Evolutionary conservation across 1,140 invertebrate species (phyloP), one percentile per base, ranked within the genome.

Genomic region (Zelostemma sp.): DNA sequence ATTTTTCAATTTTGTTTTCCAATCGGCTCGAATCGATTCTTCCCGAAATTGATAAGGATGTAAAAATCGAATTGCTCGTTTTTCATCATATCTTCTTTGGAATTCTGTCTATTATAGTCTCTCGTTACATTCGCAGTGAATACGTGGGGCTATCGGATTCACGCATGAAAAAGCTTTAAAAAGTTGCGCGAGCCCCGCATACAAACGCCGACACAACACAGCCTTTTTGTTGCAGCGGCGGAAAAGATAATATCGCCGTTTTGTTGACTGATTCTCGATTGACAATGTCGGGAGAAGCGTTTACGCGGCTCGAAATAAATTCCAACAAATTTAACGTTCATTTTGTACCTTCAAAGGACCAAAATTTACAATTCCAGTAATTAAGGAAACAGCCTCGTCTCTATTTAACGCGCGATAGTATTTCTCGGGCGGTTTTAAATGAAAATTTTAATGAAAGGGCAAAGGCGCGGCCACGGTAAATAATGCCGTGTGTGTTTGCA

Each of bases 151-250:
- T 68, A 74, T 74, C 68, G 38, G 61, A 49, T 68, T 72, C 55
- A 64, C 64, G 64, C 64, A 71, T 74, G 68, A 74, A 43, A 50
- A 59, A n/a, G 45, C 47, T 63, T 58, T 66, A 61, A 70, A 73
- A 68, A 45, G 58, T 58, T 53, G 54, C 50, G 25, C 46, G 46
- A 8, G 21, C 48, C 33, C 45, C 71, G 60, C 67, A 71, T 71
- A 63, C 57, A 73, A 70, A 25, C 21, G 21, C 21, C 21, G 21
- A 4, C 21, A 25, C 21, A 25, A 25, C 21, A 8, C 3, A 25
- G 21, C 21, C 21, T 25, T 25, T 25, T 25, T 25, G 21, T 25
- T 4, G 21, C 21, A 8, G 21, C 21, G 3, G 3, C 21, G 21
- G 21, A 25, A 25, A 25, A 25, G 21, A 25, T 25, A 8, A 25